Evolutionary conservation across 2,888 invertebrate species (phyloP), one percentile per base, ranked within the genome.

Genomic region (Ophion ventricosus): DNA sequence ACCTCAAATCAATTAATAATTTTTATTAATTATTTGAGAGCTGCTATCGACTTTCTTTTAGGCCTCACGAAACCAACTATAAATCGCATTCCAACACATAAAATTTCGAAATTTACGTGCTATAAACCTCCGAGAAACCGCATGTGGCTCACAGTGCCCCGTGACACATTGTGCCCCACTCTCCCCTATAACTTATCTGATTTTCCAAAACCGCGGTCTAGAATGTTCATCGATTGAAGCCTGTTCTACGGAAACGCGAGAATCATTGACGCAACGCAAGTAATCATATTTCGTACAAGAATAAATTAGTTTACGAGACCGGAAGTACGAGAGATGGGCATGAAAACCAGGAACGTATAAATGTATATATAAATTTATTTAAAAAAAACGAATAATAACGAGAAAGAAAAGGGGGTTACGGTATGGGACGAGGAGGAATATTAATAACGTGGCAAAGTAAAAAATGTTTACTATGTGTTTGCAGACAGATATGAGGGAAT

Each of bases 361-460:
- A 63, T 63, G 61, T 23, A 40, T 7, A 59, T 76, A 61, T 43
- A 78, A 56, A 77, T 59, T n/a, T 72, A 59, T 72, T 56, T 43
- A 29, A 59, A 76, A 57, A 86, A 72, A 84, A 86, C 82, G 54
- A 81, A 83, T 83, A 80, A 84, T 70, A 85, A 86, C 61, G 73
- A 81, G 78, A 61, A 85, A 84, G 84, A 75, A 80, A 86, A 82
- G 84, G 88, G 84, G 86, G 85, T 84, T 84, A 88, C 59, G 69
- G 69, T 25, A 75, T 73, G 76, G 82, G 26, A 72, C 25, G 43
- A 89, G 89, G 89, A 91, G 90, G 90, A 91, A 92, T 92, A 93
- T 92, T 91, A 93, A 91, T 93, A 93, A 93, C 92, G 92, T 89
- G 90, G 89, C 92, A 90, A 89, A 91, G 93, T 93, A 93, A 93